Base-by-base conservation (phyloP, 2,797 vertebrate species). In the Lutra lutra region DNA sequence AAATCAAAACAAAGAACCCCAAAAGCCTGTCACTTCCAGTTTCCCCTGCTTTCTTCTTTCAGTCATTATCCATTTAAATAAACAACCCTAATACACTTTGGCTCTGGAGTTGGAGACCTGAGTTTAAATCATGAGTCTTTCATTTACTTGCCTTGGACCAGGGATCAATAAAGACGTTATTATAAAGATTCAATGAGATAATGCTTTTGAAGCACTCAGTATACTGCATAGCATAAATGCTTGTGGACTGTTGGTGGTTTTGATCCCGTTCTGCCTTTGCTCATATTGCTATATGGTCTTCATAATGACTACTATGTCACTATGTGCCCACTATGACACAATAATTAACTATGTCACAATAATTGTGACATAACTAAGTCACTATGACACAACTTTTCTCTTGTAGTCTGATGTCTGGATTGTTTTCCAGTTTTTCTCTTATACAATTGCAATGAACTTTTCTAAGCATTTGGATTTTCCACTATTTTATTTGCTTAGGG, bases 351-450 rank as follows among this genome's bases (percentile, higher is more conserved):
- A 11, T 54, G 51, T 54, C 51, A 54, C 15, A 54, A 54, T 54
- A 18, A 54, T 54, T 54, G 51, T 17, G 17, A 18, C 51, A 18
- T 54, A 54, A 54, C 51, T 18, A 17, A 51, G 48, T 51, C 51
- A 54, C 4, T 54, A 0, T 68, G 58, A 85, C 68, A 46, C 86
- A 79, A 27, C 27, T 62, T 86, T 77, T 48, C 48, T 14, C 38
- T 89, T 80, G 4, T 86, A 40, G 73, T 73, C 32, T 92, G 7
- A 58, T 7, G 21, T 80, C n/a, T n/a, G 15, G 20, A 58, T 92
- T 56, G 8, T 83, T 92, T 92, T 72, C 29, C 6, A 79, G 0
- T 79, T 92, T 97, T 90, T 85, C 35, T 93, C 32, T 94, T 94
- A 86, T 4, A 35, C 29, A 93, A 8, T 87, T 82, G 29, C 23